Evolutionary conservation across 1,140 invertebrate species (phyloP), one percentile per base, ranked within the genome.

Genomic region (Luehdorfia chinensis): DNA sequence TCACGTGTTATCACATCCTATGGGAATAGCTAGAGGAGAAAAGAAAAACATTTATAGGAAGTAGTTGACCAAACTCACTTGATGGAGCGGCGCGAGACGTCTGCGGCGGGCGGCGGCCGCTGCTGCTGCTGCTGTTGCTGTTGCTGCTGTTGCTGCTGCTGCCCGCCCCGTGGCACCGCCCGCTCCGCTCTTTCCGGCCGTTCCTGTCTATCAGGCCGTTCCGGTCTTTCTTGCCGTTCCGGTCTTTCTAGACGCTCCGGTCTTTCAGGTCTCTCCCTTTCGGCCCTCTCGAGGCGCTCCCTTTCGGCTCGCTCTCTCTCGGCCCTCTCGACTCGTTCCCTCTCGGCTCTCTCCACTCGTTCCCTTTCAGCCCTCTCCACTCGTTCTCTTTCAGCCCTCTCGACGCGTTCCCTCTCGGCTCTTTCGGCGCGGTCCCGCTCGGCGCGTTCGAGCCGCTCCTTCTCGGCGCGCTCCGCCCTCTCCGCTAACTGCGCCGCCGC

Each of bases 191-290:
- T 21, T 2, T 41, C 37, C 7, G 57, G 33, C 34, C 50, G 27
- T 9, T 61, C 70, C 8, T 64, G 59, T 15, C 66, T 37, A 11
- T 75, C 71, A 0, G 41, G 30, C 14, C 68, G 49, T 6, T 75
- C 72, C 0, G 60, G 33, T 25, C 65, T 39, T 8, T 70, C 72
- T n/a, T n/a, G n/a, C 7, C 70, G 18, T 2, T 75, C 75, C 0
- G 75, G 67, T 36, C 73, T 47, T 12, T 76, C 71, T 0, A 59
- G 18, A 5, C 71, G 41, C 9, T 73, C 73, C 0, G 44, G 48
- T 21, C 19, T 3, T 21, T 21, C 19, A 3, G 19, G 3, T 7
- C 25, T 1, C 4, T 75, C 76, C 0, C 73, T 43, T 13, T 76
- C 71, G 0, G 58, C 21, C 6, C 71, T 34, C 11, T 43, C 39